Evolutionary conservation across 1,140 invertebrate species (phyloP).

Genomic region (Listronotus oregonensis): DNA sequence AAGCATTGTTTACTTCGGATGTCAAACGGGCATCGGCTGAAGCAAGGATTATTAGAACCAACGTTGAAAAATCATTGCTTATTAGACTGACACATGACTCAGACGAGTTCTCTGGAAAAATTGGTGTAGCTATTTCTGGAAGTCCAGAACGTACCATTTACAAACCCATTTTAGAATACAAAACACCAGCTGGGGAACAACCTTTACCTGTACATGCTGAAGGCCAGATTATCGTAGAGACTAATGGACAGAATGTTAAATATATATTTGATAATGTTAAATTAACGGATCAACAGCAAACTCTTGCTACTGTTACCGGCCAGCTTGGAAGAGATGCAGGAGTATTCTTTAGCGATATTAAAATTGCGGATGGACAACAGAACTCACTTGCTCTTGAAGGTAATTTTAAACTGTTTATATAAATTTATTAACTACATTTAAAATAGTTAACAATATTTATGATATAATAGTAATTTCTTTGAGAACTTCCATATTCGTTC

Average conservation of each 20-base stretch:
- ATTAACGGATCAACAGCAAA: conserved; percentile 51
- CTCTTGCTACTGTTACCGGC: conserved; percentile 59
- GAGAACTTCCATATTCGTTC: too few species aligned
- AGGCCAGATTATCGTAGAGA: conserved; percentile 61
- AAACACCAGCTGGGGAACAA: conserved; percentile 61
- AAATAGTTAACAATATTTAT: too few species aligned
- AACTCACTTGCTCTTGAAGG: conserved; percentile 56
- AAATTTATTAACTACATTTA: too few species aligned
- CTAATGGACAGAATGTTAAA: conserved; percentile 62
- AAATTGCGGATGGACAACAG: conserved; percentile 60
- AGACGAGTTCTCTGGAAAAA: conserved; percentile 64
- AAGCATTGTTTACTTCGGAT: conserved; percentile 61
- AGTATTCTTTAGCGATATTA: conserved; percentile 58
- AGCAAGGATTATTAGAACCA: conserved; percentile 59
- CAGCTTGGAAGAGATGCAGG: conserved; percentile 55
- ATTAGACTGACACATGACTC: conserved; percentile 64
- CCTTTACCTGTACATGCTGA: conserved; percentile 61
- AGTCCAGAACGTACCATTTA: conserved; percentile 61
- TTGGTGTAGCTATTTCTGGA: conserved; percentile 66
- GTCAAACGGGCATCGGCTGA: conserved; percentile 62
- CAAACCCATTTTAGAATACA: conserved; percentile 72
- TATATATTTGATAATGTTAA: conserved; percentile 57
- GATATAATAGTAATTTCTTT: too few species aligned
- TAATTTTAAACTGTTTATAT: conserved; percentile 28
- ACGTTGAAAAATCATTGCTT: conserved; percentile 62